These are phyloP conservation scores for Athene noctua DNA, from an alignment of 2,113 vertebrate species.

Conservation along the genomic window DNA sequence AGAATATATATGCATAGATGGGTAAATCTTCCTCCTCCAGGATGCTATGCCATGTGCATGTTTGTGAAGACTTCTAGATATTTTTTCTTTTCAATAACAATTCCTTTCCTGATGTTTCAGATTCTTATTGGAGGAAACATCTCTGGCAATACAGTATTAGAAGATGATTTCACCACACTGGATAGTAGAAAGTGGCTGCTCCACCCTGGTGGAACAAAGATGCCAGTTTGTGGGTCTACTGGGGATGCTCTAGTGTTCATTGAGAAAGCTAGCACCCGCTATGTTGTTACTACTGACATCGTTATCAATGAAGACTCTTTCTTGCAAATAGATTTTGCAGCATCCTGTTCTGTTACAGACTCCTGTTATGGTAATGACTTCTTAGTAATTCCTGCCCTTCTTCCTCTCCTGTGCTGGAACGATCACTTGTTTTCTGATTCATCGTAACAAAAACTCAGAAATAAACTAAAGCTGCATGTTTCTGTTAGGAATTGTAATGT, in stretches of 20 bases:
- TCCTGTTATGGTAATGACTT: constrained; percentile 91
- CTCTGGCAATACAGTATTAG: constrained; percentile 91
- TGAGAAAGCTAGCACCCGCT: constrained; percentile 96
- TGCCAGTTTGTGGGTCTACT: constrained; percentile 94
- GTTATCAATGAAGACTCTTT: constrained; percentile 92
- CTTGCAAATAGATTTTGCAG: constrained; percentile 96
- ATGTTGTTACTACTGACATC: constrained; percentile 93
- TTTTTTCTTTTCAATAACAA: neutral
- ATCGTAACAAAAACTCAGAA: neutral
- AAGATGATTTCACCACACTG: constrained; percentile 91
- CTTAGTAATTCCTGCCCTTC: neutral
- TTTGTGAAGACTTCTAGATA: neutral
- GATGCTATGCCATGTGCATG: neutral
- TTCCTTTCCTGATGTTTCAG: constrained; percentile 65
- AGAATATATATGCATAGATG: neutral
- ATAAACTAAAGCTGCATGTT: neutral
- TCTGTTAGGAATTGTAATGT: neutral
- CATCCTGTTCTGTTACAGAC: constrained; percentile 95
- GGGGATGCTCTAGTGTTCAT: constrained; percentile 97
- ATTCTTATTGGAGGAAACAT: constrained; percentile 96
- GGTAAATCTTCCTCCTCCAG: neutral
- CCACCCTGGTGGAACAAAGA: constrained; percentile 93
- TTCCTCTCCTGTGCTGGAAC: neutral
- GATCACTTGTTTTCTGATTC: neutral
- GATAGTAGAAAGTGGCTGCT: constrained; percentile 95